Evolutionary conservation across 2,888 invertebrate genomes (phyloP).

Genomic region (Monopis laevigella): DNA sequence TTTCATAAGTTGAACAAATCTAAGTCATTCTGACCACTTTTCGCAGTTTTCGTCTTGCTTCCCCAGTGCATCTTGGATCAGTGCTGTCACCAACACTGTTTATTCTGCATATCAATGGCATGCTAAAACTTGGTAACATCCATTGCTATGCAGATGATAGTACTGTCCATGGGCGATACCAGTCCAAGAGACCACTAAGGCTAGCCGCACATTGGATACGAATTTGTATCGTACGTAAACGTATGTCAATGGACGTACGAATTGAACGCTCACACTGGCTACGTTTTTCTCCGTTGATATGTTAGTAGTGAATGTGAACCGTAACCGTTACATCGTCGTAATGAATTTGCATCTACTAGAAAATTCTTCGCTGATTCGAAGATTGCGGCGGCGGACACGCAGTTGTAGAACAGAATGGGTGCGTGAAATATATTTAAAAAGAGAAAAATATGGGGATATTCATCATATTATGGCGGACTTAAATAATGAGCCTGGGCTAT

Average conservation of each 20-base stretch:
- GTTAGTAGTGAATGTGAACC: not conserved
- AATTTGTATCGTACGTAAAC: slow-evolving; percentile 4
- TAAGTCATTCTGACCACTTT: no score
- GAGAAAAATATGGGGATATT: not conserved
- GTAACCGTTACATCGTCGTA: not conserved
- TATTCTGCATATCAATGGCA: no score
- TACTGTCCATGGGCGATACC: no score
- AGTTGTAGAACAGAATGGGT: slow-evolving; percentile 3
- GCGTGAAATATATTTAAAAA: slow-evolving; percentile 7
- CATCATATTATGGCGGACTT: no score
- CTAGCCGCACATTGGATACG: slow-evolving; percentile 1
- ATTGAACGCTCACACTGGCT: slow-evolving; percentile 1
- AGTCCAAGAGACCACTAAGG: no score
- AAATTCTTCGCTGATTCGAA: not conserved
- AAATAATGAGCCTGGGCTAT: no score
- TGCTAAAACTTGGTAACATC: no score
- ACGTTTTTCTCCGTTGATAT: not conserved
- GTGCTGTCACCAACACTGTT: no score
- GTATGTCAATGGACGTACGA: slow-evolving; percentile 2
- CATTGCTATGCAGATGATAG: no score
- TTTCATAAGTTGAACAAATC: no score
- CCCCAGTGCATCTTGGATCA: no score
- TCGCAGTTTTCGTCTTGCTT: no score
- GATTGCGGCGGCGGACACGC: not conserved
- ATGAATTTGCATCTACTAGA: not conserved